Evolutionary conservation across 2,797 vertebrate species (phyloP).

Genomic region (Thalassophryne amazonica): DNA sequence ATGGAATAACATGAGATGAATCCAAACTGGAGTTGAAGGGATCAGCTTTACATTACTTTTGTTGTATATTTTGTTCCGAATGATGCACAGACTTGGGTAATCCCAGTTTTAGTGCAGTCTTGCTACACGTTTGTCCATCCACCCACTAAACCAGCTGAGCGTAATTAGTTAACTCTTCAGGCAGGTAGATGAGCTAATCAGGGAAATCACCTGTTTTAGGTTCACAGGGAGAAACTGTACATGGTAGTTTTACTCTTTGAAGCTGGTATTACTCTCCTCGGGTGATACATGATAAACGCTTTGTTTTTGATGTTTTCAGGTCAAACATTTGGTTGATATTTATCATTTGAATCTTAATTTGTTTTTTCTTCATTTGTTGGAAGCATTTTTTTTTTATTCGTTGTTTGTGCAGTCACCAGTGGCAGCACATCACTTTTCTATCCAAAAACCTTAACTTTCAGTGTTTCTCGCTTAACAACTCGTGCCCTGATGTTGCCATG

Average conservation of each 20-base stretch:
- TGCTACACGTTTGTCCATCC: no score
- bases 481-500: conserved; percentile 63
- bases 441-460: conserved; percentile 35
- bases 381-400: not conserved
- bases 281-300: no score
- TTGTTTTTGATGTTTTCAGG: not conserved
- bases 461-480: conserved; percentile 21
- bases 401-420: not conserved
- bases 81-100: no score
- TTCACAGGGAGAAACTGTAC: no score
- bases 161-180: no score
- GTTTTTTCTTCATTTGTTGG: not conserved
- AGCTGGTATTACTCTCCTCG: no score
- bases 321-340: not conserved
- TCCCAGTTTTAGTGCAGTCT: no score
- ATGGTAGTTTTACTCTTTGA: no score
- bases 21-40: not conserved
- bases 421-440: not conserved
- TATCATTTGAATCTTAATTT: not conserved
- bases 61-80: conserved; percentile 2
- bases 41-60: conserved; percentile 35
- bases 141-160: no score
- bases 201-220: no score
- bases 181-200: no score
- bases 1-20: not conserved